Evolutionary conservation across 2,888 invertebrate genomes (phyloP), one percentile per base, ranked within the genome.

Genomic region (Tetheella fluctuosa): DNA sequence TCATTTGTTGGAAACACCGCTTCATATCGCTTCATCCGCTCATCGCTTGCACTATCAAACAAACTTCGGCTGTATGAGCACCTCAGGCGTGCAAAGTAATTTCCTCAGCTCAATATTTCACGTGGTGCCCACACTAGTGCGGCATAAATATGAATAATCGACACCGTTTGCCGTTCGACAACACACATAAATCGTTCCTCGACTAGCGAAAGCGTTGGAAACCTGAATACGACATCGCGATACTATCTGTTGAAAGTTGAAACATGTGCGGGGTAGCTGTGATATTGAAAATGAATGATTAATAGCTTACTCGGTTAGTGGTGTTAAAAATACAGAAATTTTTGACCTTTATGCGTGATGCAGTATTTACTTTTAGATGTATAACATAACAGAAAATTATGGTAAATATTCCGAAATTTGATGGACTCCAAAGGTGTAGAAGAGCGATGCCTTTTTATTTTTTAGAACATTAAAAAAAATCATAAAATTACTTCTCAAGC

Each of bases 101-200:
- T 82, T 81, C 81, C 80, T 76, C 70, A 64, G 71, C 72, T 77
- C 84, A 77, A 83, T 84, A 84, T 81, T 81, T 84, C 83, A 82
- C 73, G 62, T 64, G 68, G 73, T 69, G 76, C 78, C 80, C 80
- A 80, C 84, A 80, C 81, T 77, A 75, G 73, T 76, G 69, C 71
- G 73, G 79, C 81, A 84, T 85, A 85, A 86, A 86, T 86, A 87
- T 86, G 86, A 87, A 85, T 87, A 85, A 86, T 86, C 81, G 82
- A 76, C 79, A 74, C 69, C 77, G 75, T 69, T 80, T 78, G 76
- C 75, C 68, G 72, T 77, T 79, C 83, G 85, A 86, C 84, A 79
- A 76, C 77, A 75, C 64, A 78, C 79, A 83, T 86, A 84, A 84
- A 86, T 87, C 80, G 71, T 67, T 71, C 79, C n/a, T n/a, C 39